Conservation (phyloP, 1,140 invertebrate genomes). For the Sesamia nonagrioides region DNA sequence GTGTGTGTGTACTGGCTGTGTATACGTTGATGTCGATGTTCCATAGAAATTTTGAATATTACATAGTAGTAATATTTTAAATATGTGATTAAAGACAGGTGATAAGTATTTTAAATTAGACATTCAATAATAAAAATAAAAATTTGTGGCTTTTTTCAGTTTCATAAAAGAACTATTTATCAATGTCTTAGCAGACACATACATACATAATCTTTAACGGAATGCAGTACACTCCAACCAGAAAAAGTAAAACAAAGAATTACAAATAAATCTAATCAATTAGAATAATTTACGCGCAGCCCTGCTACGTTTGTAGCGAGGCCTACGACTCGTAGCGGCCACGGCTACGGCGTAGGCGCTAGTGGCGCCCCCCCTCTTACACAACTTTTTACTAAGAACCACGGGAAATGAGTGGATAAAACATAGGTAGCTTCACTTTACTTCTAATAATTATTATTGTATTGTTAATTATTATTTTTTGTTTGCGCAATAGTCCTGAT, state of each 20-base stretch:
- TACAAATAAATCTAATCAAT: conserved; percentile 48
- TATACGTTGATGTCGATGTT: too few species aligned
- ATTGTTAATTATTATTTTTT: conserved; percentile 32
- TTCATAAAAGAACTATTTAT: too few species aligned
- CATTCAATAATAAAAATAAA: too few species aligned
- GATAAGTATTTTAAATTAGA: too few species aligned
- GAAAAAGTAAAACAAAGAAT: conserved; percentile 33
- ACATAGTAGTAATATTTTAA: too few species aligned
- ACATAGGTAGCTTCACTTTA: conserved; percentile 81
- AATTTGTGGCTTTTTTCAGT: too few species aligned
- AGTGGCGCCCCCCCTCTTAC: conserved; percentile 71
- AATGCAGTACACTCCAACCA: background rate
- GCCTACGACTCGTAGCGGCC: conserved; percentile 65
- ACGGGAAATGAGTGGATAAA: conserved; percentile 84
- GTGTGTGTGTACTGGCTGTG: too few species aligned
- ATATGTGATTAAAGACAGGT: too few species aligned
- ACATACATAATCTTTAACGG: too few species aligned
- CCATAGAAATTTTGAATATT: too few species aligned
- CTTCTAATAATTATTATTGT: conserved; percentile 49
- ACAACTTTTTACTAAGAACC: conserved; percentile 85
- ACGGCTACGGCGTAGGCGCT: conserved; percentile 79
- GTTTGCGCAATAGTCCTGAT: background rate
- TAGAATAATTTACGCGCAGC: conserved; percentile 58
- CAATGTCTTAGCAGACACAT: too few species aligned
- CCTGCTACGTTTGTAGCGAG: conserved; percentile 70